These are phyloP conservation scores for Acleris cristana DNA, from an alignment of 2,888 invertebrate species.

Conservation along the genomic window DNA sequence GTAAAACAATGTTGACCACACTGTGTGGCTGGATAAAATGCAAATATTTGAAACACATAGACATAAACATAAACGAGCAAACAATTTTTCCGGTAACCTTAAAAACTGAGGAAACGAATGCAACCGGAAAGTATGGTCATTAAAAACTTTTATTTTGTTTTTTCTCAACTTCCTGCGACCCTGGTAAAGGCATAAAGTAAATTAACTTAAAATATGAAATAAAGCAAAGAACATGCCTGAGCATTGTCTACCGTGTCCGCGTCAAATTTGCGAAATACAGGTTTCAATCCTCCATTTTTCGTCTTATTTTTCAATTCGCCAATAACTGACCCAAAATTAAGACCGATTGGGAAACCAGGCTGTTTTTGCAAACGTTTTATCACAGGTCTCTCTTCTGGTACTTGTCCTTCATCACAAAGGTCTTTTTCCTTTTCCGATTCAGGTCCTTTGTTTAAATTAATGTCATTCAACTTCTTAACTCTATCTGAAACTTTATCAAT, in stretches of 20 bases:
- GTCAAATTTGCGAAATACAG: constrained; percentile 77
- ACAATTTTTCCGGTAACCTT: constrained; percentile 14
- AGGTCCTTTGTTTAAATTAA: constrained; percentile 37
- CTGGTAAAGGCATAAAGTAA: constrained; percentile 15
- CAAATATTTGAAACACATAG: neutral
- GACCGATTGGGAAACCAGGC: constrained; percentile 63
- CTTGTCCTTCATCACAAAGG: constrained; percentile 35
- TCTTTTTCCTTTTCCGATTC: constrained; percentile 24
- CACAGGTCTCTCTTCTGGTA: constrained; percentile 55
- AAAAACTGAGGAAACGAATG: constrained; percentile 16
- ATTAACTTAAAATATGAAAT: constrained; percentile 20
- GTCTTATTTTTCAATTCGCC: constrained; percentile 77
- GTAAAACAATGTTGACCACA: neutral
- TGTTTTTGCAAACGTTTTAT: constrained; percentile 68
- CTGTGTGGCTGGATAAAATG: neutral
- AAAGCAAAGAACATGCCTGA: constrained; percentile 62
- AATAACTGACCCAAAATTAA: constrained; percentile 77
- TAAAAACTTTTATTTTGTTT: constrained; percentile 32
- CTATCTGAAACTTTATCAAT: constrained; percentile 62
- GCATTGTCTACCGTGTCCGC: constrained; percentile 58
- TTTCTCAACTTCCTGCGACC: constrained; percentile 33
- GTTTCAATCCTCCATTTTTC: constrained; percentile 69
- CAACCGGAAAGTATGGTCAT: constrained; percentile 34
- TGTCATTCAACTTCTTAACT: constrained; percentile 53
- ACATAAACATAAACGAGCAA: constrained; percentile 1